Conservation (phyloP, 2,797 vertebrate species). For the Vultur gryphus region DNA sequence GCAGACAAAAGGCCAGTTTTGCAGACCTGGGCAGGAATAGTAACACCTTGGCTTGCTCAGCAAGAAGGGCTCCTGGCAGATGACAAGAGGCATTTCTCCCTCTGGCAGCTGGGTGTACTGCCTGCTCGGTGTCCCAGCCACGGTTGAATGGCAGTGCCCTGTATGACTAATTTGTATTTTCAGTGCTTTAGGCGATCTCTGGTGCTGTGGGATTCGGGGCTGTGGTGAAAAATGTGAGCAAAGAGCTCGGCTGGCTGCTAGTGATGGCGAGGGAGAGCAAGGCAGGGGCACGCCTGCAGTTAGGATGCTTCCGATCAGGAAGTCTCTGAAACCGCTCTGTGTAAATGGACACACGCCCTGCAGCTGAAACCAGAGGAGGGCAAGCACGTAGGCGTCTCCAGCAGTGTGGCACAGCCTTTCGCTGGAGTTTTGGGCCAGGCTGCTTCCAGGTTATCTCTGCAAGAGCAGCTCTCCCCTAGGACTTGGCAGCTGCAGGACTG, state of each 20-base stretch:
- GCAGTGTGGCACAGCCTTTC: not conserved
- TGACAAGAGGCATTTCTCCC: not conserved
- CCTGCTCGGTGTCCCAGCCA: not conserved
- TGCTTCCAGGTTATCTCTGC: not conserved
- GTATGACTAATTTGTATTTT: not conserved
- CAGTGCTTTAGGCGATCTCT: not conserved
- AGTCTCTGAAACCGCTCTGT: not conserved
- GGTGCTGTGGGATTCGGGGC: not conserved
- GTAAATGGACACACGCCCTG: not conserved
- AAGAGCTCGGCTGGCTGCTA: not conserved
- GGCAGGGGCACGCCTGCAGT: not conserved
- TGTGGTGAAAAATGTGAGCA: not conserved
- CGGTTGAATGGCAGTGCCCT: not conserved
- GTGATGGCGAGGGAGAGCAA: not conserved
- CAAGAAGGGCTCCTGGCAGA: not conserved
- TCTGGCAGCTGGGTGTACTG: not conserved
- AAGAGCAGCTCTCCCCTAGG: not conserved
- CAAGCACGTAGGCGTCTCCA: not conserved
- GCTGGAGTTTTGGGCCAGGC: not conserved
- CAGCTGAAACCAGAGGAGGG: not conserved
- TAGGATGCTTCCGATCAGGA: constrained; percentile 37
- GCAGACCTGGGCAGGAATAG: not conserved
- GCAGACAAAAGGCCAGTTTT: not conserved
- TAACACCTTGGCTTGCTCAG: not conserved
- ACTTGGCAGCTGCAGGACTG: not conserved